Base-by-base conservation (phyloP, 2,113 vertebrate species). In the Ophthalmolycus amberensis region DNA sequence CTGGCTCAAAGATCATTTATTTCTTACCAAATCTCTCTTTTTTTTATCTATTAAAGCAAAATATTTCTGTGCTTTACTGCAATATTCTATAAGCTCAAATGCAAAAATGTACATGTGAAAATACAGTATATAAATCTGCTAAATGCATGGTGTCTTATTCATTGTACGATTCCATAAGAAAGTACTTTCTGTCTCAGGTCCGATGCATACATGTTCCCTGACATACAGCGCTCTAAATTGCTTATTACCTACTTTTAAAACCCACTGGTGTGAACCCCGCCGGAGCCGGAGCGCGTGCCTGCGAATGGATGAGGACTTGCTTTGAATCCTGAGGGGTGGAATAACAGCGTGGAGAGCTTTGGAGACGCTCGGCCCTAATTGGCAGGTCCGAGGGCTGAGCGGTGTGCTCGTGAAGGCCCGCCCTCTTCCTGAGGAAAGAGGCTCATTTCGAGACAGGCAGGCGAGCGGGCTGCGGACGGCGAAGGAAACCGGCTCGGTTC, bases 351-450 rank as follows among this genome's bases (percentile, higher is more conserved):
- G 44, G 25, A 78, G 42, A 59, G 77, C 50, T 78, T 29, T 67
- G 37, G 64, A 77, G 40, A 77, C 64, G n/a, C 54, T 62, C 6
- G 20, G 58, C 22, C 29, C 67, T 90, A 90, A 89, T 84, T 92
- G 85, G 84, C 76, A 85, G 40, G 58, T 76, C 54, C 2, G 34
- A 59, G 74, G 12, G 75, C 71, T 82, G 80, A 52, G 78, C 84
- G 63, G 84, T 54, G 70, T 59, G 18, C 75, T 78, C 77, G 74
- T 75, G 80, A 73, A 89, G 69, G n/a, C 16, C 10, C 20, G 78
- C 16, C 34, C 27, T 50, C 66, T 82, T 87, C 79, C 79, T 77
- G 66, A 75, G 82, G 67, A 90, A 34, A 89, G 78, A 71, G 42
- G 48, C 72, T 85, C 20, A 58, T 79, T 83, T 60, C 27, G 67